A percentile compares a stretch with the other conserved stretches of the same genome.
phyloP scores from a whole-genome alignment of 2,113 vertebrate genomes.

The Oncorhynchus clarkii region DNA sequence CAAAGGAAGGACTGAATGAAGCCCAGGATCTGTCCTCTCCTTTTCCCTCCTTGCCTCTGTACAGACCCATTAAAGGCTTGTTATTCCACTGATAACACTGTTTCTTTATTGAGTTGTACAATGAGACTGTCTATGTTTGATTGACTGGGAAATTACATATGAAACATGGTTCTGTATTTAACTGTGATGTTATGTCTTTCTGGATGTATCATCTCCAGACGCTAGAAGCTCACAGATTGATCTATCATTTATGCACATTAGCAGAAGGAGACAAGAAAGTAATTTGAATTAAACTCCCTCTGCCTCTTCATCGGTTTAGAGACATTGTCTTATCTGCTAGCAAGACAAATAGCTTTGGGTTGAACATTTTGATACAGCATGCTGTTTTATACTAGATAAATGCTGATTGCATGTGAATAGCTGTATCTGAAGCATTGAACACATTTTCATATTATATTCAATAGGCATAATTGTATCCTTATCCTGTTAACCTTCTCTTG shows the following conservation, averaged over 20 bases:
- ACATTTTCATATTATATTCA: background rate
- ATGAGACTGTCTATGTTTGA: conserved; percentile 45
- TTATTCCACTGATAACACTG: conserved; percentile 15
- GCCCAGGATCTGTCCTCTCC: conserved; percentile 27
- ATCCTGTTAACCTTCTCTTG: background rate
- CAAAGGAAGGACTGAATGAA: conserved; percentile 14
- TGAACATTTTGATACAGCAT: conserved; percentile 40
- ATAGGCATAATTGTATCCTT: conserved; percentile 3
- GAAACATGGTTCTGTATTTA: conserved; percentile 62
- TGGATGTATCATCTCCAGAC: conserved; percentile 54
- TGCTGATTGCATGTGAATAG: background rate
- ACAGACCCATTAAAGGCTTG: conserved; percentile 21
- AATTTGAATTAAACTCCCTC: conserved; percentile 59
- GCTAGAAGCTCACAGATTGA: conserved; percentile 51
- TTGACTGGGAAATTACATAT: conserved; percentile 62
- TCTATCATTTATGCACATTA: conserved; percentile 56
- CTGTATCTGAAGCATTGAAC: background rate
- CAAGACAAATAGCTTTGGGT: conserved; percentile 59
- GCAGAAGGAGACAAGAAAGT: conserved; percentile 48
- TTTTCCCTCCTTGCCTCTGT: background rate
- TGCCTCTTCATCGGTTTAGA: conserved; percentile 54
- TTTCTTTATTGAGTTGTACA: conserved; percentile 39
- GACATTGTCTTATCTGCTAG: conserved; percentile 58
- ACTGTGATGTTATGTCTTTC: conserved; percentile 49
- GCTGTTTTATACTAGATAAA: conserved; percentile 25